Evolutionary conservation across 2,797 vertebrate genomes (phyloP).

Genomic region (Sebastes glaucus): DNA sequence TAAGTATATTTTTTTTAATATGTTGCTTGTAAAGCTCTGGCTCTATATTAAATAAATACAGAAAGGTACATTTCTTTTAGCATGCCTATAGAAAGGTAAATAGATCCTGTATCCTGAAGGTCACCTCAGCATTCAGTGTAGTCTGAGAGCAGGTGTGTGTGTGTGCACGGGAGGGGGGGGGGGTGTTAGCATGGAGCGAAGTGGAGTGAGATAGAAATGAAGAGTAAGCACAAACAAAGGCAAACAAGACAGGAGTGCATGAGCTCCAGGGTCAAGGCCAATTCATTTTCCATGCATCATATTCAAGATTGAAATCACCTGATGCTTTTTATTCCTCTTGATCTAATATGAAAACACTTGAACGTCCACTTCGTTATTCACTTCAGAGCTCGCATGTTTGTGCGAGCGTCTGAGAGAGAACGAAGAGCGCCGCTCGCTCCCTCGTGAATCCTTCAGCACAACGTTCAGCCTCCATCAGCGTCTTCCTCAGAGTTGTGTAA

Average conservation of each 20-base stretch:
- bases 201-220: slow-evolving; percentile 48
- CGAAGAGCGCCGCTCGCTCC: not conserved
- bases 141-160: slow-evolving; percentile 35
- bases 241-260: not conserved
- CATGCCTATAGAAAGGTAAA: not conserved
- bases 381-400: not conserved
- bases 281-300: slow-evolving; percentile 1
- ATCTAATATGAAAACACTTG: not conserved
- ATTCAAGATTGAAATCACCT: not conserved
- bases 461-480: slow-evolving; percentile 15
- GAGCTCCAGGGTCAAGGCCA: slow-evolving; percentile 13
- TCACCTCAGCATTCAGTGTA: slow-evolving; percentile 46
- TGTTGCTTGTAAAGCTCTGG: not conserved
- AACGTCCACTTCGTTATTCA: not conserved
- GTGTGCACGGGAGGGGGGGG: not conserved
- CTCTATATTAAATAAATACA: not conserved
- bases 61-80: not conserved
- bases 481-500: slow-evolving; percentile 38
- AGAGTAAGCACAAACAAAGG: slow-evolving; percentile 62
- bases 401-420: not conserved
- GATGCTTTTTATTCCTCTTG: not conserved
- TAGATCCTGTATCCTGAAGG: slow-evolving; percentile 47
- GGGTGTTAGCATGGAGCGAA: not conserved
- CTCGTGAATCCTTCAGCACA: not conserved
- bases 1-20: not conserved